These are phyloP conservation scores for Ptyas mucosa DNA, from an alignment of 2,113 vertebrate species.

Conservation along the genomic window DNA sequence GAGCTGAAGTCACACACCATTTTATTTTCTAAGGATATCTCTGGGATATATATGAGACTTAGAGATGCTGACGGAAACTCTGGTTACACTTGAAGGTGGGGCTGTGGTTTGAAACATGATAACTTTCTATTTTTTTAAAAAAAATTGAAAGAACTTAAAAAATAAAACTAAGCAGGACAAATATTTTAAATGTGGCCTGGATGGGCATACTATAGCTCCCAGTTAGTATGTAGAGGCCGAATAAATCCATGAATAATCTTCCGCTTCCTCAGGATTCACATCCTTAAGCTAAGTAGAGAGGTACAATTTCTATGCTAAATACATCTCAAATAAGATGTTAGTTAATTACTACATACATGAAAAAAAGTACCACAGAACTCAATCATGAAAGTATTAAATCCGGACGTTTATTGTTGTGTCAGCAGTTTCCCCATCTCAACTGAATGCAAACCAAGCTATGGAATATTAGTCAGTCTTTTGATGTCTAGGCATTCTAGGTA, in stretches of 20 bases:
- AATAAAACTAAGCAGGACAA: not conserved
- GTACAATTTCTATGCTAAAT: not conserved
- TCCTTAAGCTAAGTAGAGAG: not conserved
- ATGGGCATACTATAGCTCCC: not conserved
- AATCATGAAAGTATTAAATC: not conserved
- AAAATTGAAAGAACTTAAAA: not conserved
- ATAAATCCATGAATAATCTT: not conserved
- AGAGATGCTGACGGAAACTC: not conserved
- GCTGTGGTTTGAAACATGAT: not conserved
- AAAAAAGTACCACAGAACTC: not conserved
- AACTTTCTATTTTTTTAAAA: not conserved
- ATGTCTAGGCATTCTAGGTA: not conserved
- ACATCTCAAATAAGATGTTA: not conserved
- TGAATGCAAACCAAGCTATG: not conserved
- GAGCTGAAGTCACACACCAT: not conserved
- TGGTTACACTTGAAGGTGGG: not conserved
- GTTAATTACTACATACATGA: not conserved
- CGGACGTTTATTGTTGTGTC: not conserved
- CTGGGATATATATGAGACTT: not conserved
- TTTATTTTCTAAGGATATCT: not conserved
- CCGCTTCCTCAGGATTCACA: not conserved
- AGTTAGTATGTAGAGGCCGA: not conserved
- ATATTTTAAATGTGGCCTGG: not conserved
- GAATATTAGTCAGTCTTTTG: not conserved
- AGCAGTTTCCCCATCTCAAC: not conserved